phyloP scores from a whole-genome alignment of 2,888 invertebrate genomes.

The Spisula subtruncata region DNA sequence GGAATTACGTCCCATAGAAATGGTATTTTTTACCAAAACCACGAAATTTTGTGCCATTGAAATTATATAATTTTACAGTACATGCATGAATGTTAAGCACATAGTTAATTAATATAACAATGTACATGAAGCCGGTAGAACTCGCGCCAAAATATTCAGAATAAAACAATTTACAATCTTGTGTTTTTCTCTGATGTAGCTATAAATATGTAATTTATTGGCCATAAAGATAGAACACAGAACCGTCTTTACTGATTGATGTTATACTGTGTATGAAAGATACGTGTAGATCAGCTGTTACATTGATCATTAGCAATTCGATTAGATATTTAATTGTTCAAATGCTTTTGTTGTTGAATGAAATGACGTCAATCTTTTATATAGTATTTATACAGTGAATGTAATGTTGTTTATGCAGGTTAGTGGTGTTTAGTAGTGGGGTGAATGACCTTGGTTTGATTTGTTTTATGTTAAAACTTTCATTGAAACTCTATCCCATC shows the following conservation, averaged over 20 bases:
- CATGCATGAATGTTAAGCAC: neutral
- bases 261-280: neutral
- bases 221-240: neutral
- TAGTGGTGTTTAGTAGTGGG: too few species aligned
- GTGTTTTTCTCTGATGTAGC: neutral
- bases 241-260: neutral
- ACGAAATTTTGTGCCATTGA: too few species aligned
- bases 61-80: too few species aligned
- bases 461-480: too few species aligned
- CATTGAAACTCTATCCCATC: too few species aligned
- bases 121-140: neutral
- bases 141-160: constrained; percentile 1
- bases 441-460: too few species aligned
- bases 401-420: neutral
- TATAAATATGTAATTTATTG: neutral
- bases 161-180: neutral
- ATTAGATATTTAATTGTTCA: neutral
- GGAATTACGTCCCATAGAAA: too few species aligned
- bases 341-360: neutral
- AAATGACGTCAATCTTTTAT: neutral
- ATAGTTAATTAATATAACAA: constrained; percentile 23
- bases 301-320: neutral
- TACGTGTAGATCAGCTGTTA: neutral
- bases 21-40: too few species aligned
- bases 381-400: neutral